Base-by-base conservation (phyloP, 2,888 invertebrate genomes). In the Ormyrus nitidulus region DNA sequence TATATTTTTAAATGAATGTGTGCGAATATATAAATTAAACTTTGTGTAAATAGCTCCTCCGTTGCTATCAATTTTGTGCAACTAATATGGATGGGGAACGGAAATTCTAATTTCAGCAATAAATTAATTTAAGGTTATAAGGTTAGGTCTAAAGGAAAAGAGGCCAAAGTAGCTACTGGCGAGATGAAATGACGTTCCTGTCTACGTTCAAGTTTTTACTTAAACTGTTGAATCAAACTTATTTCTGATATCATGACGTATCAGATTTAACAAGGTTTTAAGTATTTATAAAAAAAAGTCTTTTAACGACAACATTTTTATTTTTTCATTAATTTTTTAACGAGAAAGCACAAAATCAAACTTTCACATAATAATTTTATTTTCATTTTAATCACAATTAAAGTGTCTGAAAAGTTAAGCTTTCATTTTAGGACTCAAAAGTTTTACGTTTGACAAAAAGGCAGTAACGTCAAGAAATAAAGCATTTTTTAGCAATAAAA, bases 211-310 rank as follows among this genome's bases (percentile, higher is more conserved):
- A 53, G 8, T 69, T 70, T 66, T 71, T 13, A 71, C 72, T 72
- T 19, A 6, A 68, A 58, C 72, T n/a, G 65, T 70, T 19, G 19
- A 54, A 72, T 62, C 9, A 54, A 62, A 54, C 9, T 13, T 68
- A 68, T 56, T 84, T 88, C 88, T 88, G 88, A 83, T 88, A 89
- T 86, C 88, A 88, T 89, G 89, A 88, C 88, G 85, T 89, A 89
- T 88, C 88, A 86, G 88, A 87, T 85, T 85, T 64, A 82, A 58
- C 0, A 13, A n/a, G 69, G 61, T 77, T 71, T 70, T 77, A 74
- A 74, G 34, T 71, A 72, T 76, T 75, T 76, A 66, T 5, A 49
- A 64, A 49, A 68, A 66, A 54, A 46, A 53, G 44, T 53, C 66
- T 75, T 61, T 62, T 72, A 69, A 78, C 34, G 64, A 70, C 6